These are phyloP conservation scores for Mugil cephalus DNA, from an alignment of 2,113 vertebrate genomes.

Conservation along the genomic window DNA sequence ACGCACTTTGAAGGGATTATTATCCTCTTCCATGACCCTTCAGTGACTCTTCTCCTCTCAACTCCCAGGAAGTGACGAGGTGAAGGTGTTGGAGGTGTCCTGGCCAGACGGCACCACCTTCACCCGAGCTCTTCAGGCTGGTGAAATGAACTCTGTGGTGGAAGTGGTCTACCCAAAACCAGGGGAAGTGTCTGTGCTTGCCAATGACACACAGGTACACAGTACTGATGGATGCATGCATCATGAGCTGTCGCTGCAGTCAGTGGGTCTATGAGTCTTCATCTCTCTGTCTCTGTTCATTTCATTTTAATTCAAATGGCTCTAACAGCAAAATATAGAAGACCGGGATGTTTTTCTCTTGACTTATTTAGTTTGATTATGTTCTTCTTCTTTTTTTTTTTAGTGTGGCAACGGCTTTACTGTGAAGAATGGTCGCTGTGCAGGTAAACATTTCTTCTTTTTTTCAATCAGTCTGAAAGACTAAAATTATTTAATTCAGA, in stretches of 20 bases:
- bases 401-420: slow-evolving; percentile 92
- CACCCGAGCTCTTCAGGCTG: slow-evolving; percentile 80
- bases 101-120: slow-evolving; percentile 87
- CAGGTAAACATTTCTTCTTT: slow-evolving; percentile 79
- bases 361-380: neutral
- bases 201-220: slow-evolving; percentile 84
- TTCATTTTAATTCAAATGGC: neutral
- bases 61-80: slow-evolving; percentile 86
- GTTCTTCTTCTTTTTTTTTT: slow-evolving; percentile 20
- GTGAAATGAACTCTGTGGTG: slow-evolving; percentile 89
- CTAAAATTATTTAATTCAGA: neutral
- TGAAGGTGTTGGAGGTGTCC: slow-evolving; percentile 90
- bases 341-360: neutral
- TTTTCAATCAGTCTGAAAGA: neutral
- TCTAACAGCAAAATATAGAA: neutral
- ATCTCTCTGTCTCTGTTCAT: neutral
- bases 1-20: too few species aligned
- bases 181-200: slow-evolving; percentile 56
- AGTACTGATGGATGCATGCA: slow-evolving; percentile 2
- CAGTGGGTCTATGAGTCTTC: too few species aligned
- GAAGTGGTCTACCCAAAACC: slow-evolving; percentile 87
- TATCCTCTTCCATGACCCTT: neutral
- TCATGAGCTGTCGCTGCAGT: slow-evolving; percentile 19
- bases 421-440: slow-evolving; percentile 87
- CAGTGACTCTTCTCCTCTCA: neutral